Evolutionary conservation across 2,888 invertebrate genomes (phyloP).

Genomic region (Limenitis camilla): DNA sequence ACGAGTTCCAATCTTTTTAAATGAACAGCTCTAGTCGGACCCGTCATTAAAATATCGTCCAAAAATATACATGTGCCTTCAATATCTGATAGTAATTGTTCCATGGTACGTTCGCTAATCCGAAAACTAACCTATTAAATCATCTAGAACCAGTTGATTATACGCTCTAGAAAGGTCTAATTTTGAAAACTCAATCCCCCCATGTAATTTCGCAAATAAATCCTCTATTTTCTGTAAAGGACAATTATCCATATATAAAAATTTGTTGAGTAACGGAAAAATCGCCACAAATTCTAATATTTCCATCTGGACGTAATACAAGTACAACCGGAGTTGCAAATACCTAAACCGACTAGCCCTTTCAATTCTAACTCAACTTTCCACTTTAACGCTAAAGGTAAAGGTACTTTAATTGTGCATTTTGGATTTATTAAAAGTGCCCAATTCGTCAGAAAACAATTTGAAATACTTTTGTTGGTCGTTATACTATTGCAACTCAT

Average conservation of each 20-base stretch:
- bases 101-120: conserved; percentile 5
- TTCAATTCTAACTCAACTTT: conserved; percentile 19
- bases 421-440: neutral
- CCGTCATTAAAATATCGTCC: conserved; percentile 16
- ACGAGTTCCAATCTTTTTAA: conserved; percentile 5
- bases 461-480: neutral
- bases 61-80: conserved; percentile 3
- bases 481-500: neutral
- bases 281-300: neutral
- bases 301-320: neutral
- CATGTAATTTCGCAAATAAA: neutral
- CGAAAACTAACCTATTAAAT: conserved; percentile 13
- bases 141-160: neutral
- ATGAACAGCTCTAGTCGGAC: conserved; percentile 2
- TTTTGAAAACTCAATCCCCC: too few species aligned
- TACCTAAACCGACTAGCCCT: conserved; percentile 20
- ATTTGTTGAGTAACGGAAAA: neutral
- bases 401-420: neutral
- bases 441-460: neutral
- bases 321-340: neutral
- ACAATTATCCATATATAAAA: neutral
- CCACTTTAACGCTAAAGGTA: conserved; percentile 19
- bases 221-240: neutral
- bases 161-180: neutral
- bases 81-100: neutral